Conservation (phyloP, 1,140 invertebrate species). For the Ceratina calcarata region DNA sequence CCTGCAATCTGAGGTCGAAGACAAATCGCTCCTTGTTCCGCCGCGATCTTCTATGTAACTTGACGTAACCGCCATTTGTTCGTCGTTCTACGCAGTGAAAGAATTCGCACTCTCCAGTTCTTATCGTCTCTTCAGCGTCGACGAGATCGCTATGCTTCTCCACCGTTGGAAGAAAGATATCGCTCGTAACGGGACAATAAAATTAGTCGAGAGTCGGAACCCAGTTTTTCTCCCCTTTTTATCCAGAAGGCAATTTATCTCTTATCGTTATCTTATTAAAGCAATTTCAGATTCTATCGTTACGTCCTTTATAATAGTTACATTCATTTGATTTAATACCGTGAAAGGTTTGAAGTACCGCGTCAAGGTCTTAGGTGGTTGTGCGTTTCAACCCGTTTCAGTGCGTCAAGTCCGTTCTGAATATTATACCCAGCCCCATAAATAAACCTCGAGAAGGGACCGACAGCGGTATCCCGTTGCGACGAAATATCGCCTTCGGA, state of each 20-base stretch:
- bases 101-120: slow-evolving; percentile 28
- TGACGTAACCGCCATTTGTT: slow-evolving; percentile 62
- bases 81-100: slow-evolving; percentile 30
- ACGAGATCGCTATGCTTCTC: background rate
- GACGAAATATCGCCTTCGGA: slow-evolving; percentile 70
- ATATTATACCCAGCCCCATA: slow-evolving; percentile 64
- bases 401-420: slow-evolving; percentile 44
- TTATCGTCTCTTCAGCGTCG: slow-evolving; percentile 28
- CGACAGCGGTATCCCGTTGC: slow-evolving; percentile 63
- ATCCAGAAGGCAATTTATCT: background rate
- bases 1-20: slow-evolving; percentile 65
- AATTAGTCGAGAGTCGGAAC: background rate
- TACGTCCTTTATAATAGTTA: too few relatives aligned
- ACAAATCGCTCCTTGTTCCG: slow-evolving; percentile 64
- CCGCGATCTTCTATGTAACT: slow-evolving; percentile 57
- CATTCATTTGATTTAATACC: too few relatives aligned
- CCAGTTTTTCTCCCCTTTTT: background rate
- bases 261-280: too few relatives aligned
- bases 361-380: too few relatives aligned
- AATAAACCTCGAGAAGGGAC: slow-evolving; percentile 64
- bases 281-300: too few relatives aligned
- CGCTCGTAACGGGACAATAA: slow-evolving; percentile 1
- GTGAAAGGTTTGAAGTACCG: too few relatives aligned
- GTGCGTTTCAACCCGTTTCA: background rate
- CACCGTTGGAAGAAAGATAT: slow-evolving; percentile 8